Evolutionary conservation across 2,888 invertebrate species (phyloP), one percentile per base, ranked within the genome.

Genomic region (Cataglyphis rosenhaueri): DNA sequence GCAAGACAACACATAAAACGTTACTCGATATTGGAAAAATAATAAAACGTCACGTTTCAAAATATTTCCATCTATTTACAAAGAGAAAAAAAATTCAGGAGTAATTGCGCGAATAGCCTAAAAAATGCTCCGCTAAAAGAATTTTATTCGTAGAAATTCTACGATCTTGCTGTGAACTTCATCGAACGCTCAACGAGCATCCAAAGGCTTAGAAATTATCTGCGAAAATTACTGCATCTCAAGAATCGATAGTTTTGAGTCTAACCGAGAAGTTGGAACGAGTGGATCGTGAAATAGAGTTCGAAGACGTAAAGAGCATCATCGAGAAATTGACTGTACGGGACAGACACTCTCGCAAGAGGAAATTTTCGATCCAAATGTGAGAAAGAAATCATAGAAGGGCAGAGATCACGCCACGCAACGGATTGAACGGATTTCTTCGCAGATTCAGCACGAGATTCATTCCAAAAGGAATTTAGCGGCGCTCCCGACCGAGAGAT

Each of bases 1-100:
- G 15, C 59, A 70, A 79, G 78, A 79, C 59, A 79, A 70, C 35
- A 66, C 41, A 57, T 29, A 41, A 66, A 65, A 8, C 32, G 57
- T 59, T 78, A 25, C 18, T 44, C 78, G 32, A 70, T 79, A 79
- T 78, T 18, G 68, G 70, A 70, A 59, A 79, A 70, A 79, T 79
- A 64, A 79, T 70, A 59, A 70, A 70, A 70, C 29, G 12, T 59
- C 59, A 35, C 44, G 44, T 21, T 5, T 18, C 59, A 4, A 59
- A 70, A 44, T 59, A 70, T 70, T 70, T 18, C 15, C 35, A 59
- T 79, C 25, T 79, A 59, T 70, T 78, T 68, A 32, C 44, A 59
- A 12, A 48, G 6, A 1, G 52, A 3, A 57, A 78, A 79, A 70
- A 70, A 35, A 35, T n/a, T 10, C 21, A 21, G 6, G 10, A 61